phyloP scores from a whole-genome alignment of 2,113 vertebrate genomes.

The Alexandromys fortis region DNA sequence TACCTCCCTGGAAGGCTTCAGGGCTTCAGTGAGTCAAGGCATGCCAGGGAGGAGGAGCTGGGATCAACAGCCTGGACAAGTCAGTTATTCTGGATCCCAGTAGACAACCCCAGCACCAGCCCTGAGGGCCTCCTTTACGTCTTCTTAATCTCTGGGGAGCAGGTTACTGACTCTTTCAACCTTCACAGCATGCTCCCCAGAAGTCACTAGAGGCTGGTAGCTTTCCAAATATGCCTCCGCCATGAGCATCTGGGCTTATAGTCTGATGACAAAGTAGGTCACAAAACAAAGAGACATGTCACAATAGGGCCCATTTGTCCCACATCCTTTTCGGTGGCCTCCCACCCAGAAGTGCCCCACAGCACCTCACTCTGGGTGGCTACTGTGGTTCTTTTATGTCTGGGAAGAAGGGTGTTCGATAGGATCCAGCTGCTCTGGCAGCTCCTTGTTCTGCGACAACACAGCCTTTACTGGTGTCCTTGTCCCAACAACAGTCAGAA shows the following conservation, averaged over 20 bases:
- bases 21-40: neutral
- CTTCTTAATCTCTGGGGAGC: neutral
- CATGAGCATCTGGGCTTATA: neutral
- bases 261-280: slow-evolving; percentile 39
- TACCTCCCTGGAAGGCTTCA: neutral
- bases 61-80: neutral
- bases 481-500: neutral
- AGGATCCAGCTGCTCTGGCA: slow-evolving; percentile 57
- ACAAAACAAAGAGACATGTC: slow-evolving; percentile 38
- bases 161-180: neutral
- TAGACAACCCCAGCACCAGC: neutral
- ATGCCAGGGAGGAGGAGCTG: neutral
- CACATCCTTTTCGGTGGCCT: slow-evolving; percentile 53
- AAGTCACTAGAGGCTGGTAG: neutral
- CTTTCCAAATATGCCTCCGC: neutral
- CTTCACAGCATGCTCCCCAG: neutral
- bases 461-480: neutral
- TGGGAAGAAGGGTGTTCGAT: slow-evolving; percentile 44
- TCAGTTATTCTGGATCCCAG: neutral
- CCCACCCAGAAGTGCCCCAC: slow-evolving; percentile 68
- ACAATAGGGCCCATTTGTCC: slow-evolving; percentile 38
- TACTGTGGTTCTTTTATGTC: slow-evolving; percentile 69
- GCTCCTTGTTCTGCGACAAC: neutral
- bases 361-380: slow-evolving; percentile 69
- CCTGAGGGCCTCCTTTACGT: neutral